Base-by-base conservation (phyloP, 2,113 vertebrate species). In the Lichenostomus cassidix region DNA sequence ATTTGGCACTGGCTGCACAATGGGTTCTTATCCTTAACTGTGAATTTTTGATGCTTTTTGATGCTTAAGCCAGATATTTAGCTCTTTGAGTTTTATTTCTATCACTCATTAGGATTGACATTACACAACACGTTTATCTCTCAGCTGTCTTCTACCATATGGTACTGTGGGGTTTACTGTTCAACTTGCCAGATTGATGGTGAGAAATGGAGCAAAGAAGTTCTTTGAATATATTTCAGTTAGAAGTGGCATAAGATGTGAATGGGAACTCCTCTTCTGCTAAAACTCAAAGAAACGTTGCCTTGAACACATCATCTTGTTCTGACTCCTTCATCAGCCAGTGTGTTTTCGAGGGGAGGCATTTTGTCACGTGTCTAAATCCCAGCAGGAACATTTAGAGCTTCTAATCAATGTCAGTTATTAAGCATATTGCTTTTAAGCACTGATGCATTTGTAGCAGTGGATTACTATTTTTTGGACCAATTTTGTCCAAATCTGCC, bases 11-110 rank as follows among this genome's bases (percentile, higher is more conserved):
- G 86, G 70, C 37, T 85, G 33, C 59, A 53, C 73, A 82, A n/a
- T 71, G 50, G 39, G 35, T 56, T 91, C 96, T 92, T 92, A 83
- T 87, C 31, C 52, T 80, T 96, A 73, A 79, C 56, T 68, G 35
- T 50, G 92, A 60, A 23, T 56, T 96, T 95, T 64, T 53, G 65
- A 74, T 74, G 44, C 14, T 88, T 92, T 90, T 64, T 50, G 68
- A 67, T 77, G 35, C 19, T 90, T 91, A 87, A 95, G 63, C 68
- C 65, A 95, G 76, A 89, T 93, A 88, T 62, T 94, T 89, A 89
- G 42, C 69, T 93, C 64, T 96, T 90, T 55, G 65, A 73, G 60
- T 92, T 97, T 92, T 90, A 96, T 96, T 95, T 96, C 77, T 83
- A 47, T 87, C 84, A 82, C 75, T 96, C 82, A 91, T 96, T 97